Conservation (phyloP, 2,113 vertebrate species). For the Perca schrenkii region DNA sequence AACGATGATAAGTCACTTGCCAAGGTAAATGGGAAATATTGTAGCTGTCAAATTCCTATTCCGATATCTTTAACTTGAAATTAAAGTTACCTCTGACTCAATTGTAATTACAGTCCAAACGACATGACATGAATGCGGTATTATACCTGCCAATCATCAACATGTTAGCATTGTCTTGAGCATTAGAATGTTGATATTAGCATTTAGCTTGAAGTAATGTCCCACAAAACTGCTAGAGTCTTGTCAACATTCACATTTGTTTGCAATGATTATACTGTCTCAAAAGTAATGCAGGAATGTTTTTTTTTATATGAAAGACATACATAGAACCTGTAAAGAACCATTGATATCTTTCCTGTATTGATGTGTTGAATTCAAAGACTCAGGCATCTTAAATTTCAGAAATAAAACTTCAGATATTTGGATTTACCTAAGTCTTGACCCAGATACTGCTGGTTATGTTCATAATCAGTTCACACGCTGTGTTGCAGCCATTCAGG, state of each 20-base stretch:
- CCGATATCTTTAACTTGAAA: too few relatives aligned
- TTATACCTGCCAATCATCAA: background rate
- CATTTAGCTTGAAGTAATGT: background rate
- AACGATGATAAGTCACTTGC: too few relatives aligned
- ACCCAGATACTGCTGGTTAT: constrained; percentile 30
- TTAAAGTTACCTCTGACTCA: too few relatives aligned
- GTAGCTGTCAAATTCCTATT: too few relatives aligned
- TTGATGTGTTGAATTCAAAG: too few relatives aligned
- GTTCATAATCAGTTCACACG: background rate
- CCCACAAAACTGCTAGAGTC: background rate
- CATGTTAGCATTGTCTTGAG: background rate
- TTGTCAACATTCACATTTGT: too few relatives aligned
- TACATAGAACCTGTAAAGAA: background rate
- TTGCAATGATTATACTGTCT: background rate
- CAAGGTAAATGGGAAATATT: too few relatives aligned
- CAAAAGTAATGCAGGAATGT: background rate
- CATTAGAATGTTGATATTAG: background rate
- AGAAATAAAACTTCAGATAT: constrained; percentile 22
- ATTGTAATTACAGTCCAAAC: background rate
- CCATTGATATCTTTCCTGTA: too few relatives aligned
- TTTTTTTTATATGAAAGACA: background rate
- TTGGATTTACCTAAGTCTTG: constrained; percentile 34
- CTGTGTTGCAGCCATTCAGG: constrained; percentile 4
- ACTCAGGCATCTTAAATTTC: background rate
- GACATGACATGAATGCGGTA: background rate